Conservation (phyloP, 2,113 vertebrate genomes). For the Porphyrio hochstetteri region DNA sequence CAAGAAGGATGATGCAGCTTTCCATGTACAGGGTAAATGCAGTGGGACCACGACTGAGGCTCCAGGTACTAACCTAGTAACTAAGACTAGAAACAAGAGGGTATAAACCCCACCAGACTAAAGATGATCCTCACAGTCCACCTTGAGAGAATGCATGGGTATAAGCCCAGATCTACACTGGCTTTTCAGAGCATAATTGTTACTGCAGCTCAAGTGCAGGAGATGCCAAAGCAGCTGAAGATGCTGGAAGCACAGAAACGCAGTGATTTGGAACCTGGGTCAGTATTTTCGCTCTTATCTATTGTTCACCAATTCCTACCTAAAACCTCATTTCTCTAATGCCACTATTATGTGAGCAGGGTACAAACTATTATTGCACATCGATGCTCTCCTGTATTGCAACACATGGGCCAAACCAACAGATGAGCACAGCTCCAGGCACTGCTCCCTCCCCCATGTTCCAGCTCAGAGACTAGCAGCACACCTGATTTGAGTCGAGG, state of each 20-base stretch:
- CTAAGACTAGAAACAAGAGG: not conserved
- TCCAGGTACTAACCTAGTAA: not conserved
- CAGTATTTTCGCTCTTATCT: not conserved
- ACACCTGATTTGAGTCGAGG: not conserved
- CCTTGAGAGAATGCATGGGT: not conserved
- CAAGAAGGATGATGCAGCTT: not conserved
- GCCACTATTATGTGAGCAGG: not conserved
- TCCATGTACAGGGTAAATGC: not conserved
- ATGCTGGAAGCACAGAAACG: not conserved
- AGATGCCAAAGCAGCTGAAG: not conserved
- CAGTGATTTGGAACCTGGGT: not conserved
- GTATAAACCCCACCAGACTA: not conserved
- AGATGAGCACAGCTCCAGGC: not conserved
- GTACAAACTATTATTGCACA: not conserved
- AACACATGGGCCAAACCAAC: rapidly evolving
- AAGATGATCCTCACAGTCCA: not conserved
- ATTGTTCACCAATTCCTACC: not conserved
- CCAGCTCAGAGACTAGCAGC: not conserved
- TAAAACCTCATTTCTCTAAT: not conserved
- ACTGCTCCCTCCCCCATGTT: not conserved
- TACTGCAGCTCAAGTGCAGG: not conserved
- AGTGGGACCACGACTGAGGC: not conserved
- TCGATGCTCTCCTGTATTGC: not conserved
- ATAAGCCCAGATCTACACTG: not conserved
- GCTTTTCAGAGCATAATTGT: not conserved